A percentile compares a stretch with the other conserved stretches of the same genome.
Conservation (phyloP, 2,888 invertebrate species). For the Sialis lutaria region DNA sequence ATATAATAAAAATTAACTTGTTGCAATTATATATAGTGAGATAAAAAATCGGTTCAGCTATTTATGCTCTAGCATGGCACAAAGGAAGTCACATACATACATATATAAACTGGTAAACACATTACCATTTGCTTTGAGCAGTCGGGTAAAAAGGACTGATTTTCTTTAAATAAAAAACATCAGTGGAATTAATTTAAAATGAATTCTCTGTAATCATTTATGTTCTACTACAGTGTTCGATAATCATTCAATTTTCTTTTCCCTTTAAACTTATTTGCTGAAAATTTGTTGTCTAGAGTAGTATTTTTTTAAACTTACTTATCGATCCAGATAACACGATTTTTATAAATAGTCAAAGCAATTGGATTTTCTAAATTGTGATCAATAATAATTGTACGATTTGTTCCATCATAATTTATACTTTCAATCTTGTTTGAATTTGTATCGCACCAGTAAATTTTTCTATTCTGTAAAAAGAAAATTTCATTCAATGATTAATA, state of each 20-base stretch:
- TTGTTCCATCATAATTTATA: conserved; percentile 48
- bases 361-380: conserved; percentile 39
- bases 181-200: no score
- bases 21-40: no score
- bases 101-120: no score
- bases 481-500: not conserved
- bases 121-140: no score
- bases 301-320: conserved; percentile 30
- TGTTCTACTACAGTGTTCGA: not conserved
- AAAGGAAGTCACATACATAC: no score
- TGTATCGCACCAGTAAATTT: conserved; percentile 69
- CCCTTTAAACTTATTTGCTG: no score
- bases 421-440: conserved; percentile 52
- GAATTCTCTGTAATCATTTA: no score
- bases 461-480: conserved; percentile 23
- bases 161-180: no score
- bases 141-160: no score
- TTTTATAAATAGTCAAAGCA: conserved; percentile 44
- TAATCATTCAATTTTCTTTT: no score
- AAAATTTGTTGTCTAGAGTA: not conserved
- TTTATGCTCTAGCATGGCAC: no score
- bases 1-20: not conserved
- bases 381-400: conserved; percentile 31
- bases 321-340: conserved; percentile 62
- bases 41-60: no score